Evolutionary conservation across 2,797 vertebrate species (phyloP).

Genomic region (Scyliorhinus canicula): DNA sequence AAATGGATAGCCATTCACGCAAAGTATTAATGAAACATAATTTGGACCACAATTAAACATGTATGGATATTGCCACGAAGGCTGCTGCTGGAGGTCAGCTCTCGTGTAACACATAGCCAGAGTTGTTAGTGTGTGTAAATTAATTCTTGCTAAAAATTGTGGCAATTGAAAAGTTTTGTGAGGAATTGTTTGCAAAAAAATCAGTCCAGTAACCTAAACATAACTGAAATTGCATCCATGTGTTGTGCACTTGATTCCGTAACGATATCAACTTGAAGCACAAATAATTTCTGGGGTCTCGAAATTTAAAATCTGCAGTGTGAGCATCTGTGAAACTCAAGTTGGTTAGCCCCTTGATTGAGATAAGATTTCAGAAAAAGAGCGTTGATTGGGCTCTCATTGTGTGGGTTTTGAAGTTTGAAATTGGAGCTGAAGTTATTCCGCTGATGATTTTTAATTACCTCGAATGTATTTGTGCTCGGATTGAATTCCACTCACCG

Average conservation of each 20-base stretch:
- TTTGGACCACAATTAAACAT: too few species aligned
- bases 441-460: neutral
- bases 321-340: neutral
- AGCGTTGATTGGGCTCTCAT: neutral
- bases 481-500: neutral
- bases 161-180: neutral
- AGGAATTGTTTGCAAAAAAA: neutral
- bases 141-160: neutral
- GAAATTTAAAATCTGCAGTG: neutral
- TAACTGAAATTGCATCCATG: neutral
- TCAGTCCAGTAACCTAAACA: neutral
- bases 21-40: neutral
- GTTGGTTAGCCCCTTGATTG: neutral
- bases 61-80: neutral
- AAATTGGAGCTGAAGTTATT: neutral
- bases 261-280: neutral
- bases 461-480: neutral
- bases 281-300: neutral
- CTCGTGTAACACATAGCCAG: neutral
- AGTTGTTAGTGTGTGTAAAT: neutral
- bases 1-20: neutral
- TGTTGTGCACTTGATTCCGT: neutral
- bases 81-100: neutral
- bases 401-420: neutral
- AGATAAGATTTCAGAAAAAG: neutral